Evolutionary conservation across 2,797 vertebrate species (phyloP).

Genomic region (Agapornis canus): DNA sequence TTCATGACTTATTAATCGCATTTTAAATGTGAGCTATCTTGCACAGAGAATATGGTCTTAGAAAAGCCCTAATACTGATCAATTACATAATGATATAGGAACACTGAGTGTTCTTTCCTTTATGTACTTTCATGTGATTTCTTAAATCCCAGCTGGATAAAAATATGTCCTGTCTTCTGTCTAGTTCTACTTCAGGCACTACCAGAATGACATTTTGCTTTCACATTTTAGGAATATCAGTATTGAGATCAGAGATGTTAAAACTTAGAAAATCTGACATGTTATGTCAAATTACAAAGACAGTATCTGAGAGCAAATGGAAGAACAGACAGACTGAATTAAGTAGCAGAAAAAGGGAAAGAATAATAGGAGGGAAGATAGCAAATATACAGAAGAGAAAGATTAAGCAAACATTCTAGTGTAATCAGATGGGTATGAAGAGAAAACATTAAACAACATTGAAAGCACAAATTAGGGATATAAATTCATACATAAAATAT

Average conservation of each 20-base stretch:
- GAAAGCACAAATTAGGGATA: not conserved
- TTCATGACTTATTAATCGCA: not conserved
- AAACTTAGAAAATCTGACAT: slow-evolving; percentile 2
- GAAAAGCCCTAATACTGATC: not conserved
- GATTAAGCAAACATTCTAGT: not conserved
- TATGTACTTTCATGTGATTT: slow-evolving; percentile 6
- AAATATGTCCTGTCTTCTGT: slow-evolving; percentile 29
- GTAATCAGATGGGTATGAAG: not conserved
- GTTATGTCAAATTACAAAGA: slow-evolving; percentile 36
- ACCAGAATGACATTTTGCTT: slow-evolving; percentile 29
- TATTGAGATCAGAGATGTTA: slow-evolving; percentile 40
- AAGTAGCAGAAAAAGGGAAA: not conserved
- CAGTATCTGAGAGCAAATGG: slow-evolving; percentile 12
- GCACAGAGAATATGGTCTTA: not conserved
- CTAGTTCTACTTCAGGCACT: slow-evolving; percentile 31
- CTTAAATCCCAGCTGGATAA: slow-evolving; percentile 21
- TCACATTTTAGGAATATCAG: slow-evolving; percentile 29
- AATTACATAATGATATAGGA: slow-evolving; percentile 8
- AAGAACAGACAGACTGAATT: slow-evolving; percentile 31
- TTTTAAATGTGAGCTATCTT: not conserved
- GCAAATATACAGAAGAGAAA: not conserved
- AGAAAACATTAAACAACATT: not conserved
- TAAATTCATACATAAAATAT: not conserved
- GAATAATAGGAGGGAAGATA: not conserved
- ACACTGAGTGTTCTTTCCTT: not conserved